phyloP scores from a whole-genome alignment of 2,888 invertebrate species.

The Spisula solida region DNA sequence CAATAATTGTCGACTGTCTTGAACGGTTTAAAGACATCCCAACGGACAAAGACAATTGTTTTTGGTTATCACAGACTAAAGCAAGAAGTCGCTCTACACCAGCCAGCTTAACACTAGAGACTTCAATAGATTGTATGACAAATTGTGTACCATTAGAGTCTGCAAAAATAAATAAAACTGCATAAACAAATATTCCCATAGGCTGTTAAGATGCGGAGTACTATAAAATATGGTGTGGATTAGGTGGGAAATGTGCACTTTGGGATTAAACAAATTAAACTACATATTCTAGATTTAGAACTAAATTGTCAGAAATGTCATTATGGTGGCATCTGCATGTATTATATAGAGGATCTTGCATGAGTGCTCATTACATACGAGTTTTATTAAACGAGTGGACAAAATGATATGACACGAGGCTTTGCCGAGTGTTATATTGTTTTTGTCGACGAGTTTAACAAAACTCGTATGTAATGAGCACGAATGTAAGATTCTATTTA shows the following conservation, averaged over 20 bases:
- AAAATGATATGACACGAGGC: no score
- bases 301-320: not conserved
- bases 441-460: no score
- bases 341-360: no score
- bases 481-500: no score
- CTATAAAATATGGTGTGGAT: not conserved
- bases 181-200: not conserved
- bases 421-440: no score
- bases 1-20: not conserved
- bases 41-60: not conserved
- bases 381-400: no score
- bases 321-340: not conserved
- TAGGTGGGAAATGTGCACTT: not conserved
- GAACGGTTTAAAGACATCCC: not conserved
- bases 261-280: not conserved
- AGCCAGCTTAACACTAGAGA: conserved; percentile 49
- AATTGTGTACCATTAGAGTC: conserved; percentile 43
- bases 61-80: not conserved
- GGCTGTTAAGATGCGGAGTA: not conserved
- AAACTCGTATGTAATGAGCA: no score
- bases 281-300: not conserved
- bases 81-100: conserved; percentile 32
- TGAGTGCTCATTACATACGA: no score
- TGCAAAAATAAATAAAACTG: conserved; percentile 37
- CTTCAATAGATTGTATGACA: conserved; percentile 48